A percentile compares a stretch with the other conserved stretches of the same genome.
phyloP scores from a whole-genome alignment of 2,797 vertebrate genomes.

The Varecia variegata region DNA sequence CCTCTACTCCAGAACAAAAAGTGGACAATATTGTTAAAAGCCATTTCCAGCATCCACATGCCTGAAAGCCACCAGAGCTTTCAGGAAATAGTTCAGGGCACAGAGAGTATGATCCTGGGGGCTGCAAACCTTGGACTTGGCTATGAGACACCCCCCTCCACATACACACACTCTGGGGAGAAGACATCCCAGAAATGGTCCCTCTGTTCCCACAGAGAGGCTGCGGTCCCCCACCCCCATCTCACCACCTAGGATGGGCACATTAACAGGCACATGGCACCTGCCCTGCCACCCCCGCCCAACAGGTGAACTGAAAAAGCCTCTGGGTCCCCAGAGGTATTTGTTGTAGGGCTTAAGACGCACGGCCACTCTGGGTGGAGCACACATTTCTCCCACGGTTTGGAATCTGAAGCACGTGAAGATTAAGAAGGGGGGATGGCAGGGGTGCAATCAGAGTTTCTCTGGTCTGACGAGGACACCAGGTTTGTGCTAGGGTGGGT shows the following conservation, averaged over 20 bases:
- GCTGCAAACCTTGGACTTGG: neutral
- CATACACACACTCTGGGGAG: neutral
- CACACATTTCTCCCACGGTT: neutral
- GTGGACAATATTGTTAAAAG: neutral
- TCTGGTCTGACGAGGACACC: rapidly evolving
- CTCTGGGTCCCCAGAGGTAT: neutral
- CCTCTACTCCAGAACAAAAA: neutral
- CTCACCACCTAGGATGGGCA: neutral
- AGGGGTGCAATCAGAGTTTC: neutral
- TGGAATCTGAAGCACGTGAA: neutral
- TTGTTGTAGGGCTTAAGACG: neutral
- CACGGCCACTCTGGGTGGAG: no score
- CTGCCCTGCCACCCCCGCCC: neutral
- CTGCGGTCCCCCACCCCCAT: neutral
- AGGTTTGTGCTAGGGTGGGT: neutral
- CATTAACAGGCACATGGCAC: neutral
- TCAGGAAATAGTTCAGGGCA: neutral
- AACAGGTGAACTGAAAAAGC: neutral
- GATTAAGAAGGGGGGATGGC: neutral
- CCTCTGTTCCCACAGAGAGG: neutral
- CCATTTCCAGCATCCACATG: no score
- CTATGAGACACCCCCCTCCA: neutral
- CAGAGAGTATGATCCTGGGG: neutral
- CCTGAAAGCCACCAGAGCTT: neutral
- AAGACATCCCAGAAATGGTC: neutral